Evolutionary conservation across 2,888 invertebrate genomes (phyloP).

Genomic region (Amaurobius ferox): DNA sequence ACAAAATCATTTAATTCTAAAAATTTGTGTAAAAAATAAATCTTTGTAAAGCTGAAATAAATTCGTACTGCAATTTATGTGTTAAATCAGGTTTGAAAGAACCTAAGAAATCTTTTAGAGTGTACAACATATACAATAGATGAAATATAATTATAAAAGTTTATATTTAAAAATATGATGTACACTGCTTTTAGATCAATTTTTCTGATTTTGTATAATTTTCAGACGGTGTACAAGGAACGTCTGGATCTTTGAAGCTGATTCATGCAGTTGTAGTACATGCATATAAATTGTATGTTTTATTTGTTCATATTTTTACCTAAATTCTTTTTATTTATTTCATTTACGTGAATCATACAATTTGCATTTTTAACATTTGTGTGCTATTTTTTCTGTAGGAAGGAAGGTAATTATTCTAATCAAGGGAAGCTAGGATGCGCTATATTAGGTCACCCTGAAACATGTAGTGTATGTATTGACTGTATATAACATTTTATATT

Average conservation of each 20-base stretch:
- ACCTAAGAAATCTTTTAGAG: too few species aligned
- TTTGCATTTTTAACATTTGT: neutral
- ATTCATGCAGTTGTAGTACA: slow-evolving; percentile 54
- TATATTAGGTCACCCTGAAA: slow-evolving; percentile 66
- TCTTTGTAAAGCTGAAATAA: too few species aligned
- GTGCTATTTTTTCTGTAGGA: slow-evolving; percentile 25
- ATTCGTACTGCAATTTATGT: too few species aligned
- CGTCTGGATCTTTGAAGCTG: slow-evolving; percentile 47
- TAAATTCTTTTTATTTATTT: neutral
- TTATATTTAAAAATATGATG: too few species aligned
- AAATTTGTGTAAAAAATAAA: too few species aligned
- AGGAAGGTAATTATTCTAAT: slow-evolving; percentile 57
- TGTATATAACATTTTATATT: neutral
- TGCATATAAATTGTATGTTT: slow-evolving; percentile 67
- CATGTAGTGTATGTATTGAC: slow-evolving; percentile 31
- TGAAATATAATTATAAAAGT: too few species aligned
- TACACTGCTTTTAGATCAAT: too few species aligned
- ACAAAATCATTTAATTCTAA: too few species aligned
- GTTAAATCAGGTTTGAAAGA: too few species aligned
- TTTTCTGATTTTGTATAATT: too few species aligned
- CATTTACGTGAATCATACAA: neutral
- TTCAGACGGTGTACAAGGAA: neutral
- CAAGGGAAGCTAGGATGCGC: slow-evolving; percentile 73
- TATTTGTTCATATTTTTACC: neutral
- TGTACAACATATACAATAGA: too few species aligned